Conservation (phyloP, 2,888 invertebrate genomes). For the Spodoptera picta region DNA sequence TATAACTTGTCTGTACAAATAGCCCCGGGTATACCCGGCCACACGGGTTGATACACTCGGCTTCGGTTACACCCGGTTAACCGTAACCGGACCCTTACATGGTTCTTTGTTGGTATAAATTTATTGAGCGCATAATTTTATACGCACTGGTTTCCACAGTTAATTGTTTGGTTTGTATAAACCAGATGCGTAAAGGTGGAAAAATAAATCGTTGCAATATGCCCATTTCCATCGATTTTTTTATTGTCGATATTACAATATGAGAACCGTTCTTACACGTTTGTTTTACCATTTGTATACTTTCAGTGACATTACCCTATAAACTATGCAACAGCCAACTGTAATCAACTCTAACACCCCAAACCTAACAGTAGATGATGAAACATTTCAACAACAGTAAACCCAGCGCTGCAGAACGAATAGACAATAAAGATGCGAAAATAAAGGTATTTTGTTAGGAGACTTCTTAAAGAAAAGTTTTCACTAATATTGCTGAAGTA, state of each 20-base stretch:
- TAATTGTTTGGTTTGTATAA: conserved; percentile 23
- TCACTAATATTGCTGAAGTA: conserved; percentile 64
- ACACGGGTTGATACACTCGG: conserved; percentile 28
- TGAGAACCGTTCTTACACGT: too few relatives aligned
- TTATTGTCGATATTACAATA: too few relatives aligned
- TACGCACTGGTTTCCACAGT: conserved; percentile 31
- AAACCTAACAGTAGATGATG: not conserved
- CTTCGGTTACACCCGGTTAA: conserved; percentile 45
- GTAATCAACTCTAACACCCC: too few relatives aligned
- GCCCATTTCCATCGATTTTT: not conserved
- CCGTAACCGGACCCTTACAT: conserved; percentile 47
- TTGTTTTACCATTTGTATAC: too few relatives aligned
- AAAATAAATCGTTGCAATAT: conserved; percentile 10
- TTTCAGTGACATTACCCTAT: too few relatives aligned
- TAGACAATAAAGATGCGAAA: conserved; percentile 37
- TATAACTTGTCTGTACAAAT: conserved; percentile 56
- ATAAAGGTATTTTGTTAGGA: conserved; percentile 27
- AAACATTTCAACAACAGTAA: conserved; percentile 13
- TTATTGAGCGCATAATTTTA: conserved; percentile 54
- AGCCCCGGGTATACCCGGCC: conserved; percentile 37
- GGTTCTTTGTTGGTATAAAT: conserved; percentile 49
- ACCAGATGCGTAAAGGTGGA: conserved; percentile 7
- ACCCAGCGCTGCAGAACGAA: conserved; percentile 19
- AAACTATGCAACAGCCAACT: too few relatives aligned
- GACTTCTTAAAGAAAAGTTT: conserved; percentile 48